Conservation (phyloP, 2,888 invertebrate genomes). For the Spilarctia lutea region DNA sequence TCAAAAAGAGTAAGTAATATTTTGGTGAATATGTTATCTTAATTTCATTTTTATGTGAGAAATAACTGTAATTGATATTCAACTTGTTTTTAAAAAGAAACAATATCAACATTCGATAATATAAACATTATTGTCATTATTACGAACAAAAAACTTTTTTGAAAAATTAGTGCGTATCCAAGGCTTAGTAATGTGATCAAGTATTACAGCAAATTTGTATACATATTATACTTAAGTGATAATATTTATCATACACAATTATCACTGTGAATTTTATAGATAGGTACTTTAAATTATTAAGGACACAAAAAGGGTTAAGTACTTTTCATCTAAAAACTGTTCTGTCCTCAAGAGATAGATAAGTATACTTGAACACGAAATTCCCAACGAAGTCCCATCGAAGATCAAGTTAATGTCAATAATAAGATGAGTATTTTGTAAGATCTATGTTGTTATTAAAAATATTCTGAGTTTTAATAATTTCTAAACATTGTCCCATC, state of each 20-base stretch:
- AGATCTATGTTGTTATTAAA: not conserved
- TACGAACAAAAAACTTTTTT: no score
- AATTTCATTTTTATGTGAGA: not conserved
- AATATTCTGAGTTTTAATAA: not conserved
- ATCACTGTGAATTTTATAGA: not conserved
- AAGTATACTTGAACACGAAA: not conserved
- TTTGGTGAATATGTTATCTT: not conserved
- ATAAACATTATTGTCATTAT: not conserved
- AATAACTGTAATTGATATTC: not conserved
- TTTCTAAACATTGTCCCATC: not conserved
- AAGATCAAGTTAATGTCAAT: no score
- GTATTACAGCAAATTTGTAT: no score
- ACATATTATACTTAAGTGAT: not conserved
- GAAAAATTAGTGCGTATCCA: no score
- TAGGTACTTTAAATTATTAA: no score
- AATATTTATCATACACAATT: not conserved
- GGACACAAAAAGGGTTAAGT: not conserved
- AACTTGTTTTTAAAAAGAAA: not conserved
- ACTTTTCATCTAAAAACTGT: no score
- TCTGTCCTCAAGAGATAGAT: not conserved
- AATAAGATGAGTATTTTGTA: not conserved
- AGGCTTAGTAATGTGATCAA: no score
- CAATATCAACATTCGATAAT: not conserved
- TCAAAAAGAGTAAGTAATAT: not conserved
- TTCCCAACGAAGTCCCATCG: not conserved